Percentiles rank a stretch among this genome's conserved stretches.
phyloP scores from a whole-genome alignment of 2,888 invertebrate species.

The Drosophila siamana region DNA sequence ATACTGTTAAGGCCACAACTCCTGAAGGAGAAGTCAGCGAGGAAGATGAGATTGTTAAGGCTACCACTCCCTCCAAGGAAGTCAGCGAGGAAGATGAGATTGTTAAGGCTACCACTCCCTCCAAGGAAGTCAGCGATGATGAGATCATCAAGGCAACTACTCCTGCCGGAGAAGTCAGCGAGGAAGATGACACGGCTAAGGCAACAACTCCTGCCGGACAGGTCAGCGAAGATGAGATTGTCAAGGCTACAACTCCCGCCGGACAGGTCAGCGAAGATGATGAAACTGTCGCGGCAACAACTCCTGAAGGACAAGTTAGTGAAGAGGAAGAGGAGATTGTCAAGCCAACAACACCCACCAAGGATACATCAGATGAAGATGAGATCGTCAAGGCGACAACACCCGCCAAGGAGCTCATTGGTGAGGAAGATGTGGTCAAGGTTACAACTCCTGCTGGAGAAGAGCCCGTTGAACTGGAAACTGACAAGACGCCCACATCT shows the following conservation, averaged over 20 bases:
- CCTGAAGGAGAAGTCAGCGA: conserved; percentile 11
- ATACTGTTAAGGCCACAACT: conserved; percentile 19
- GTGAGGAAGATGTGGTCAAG: conserved; percentile 13
- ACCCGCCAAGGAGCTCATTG: conserved; percentile 22
- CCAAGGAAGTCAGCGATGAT: conserved; percentile 12
- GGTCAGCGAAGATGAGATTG: conserved; percentile 7
- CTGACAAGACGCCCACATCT: conserved; percentile 14
- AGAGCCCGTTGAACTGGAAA: conserved; percentile 4
- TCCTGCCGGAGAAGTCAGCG: conserved; percentile 2
- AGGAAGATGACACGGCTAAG: conserved; percentile 12
- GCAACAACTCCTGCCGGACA: conserved; percentile 20
- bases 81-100: conserved; percentile 14
- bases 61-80: conserved; percentile 24
- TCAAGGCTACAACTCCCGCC: conserved; percentile 8
- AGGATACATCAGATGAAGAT: conserved; percentile 13
- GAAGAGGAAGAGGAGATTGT: conserved; percentile 9
- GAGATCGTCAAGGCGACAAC: conserved; percentile 19
- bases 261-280: conserved; percentile 9
- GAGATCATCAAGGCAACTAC: conserved; percentile 2
- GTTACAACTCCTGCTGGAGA: conserved; percentile 19
- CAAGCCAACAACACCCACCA: conserved; percentile 8
- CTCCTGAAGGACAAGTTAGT: conserved; percentile 8
- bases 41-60: conserved; percentile 14
- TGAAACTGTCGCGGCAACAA: background rate
- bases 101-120: conserved; percentile 18